A percentile compares a stretch with the other conserved stretches of the same genome.
These are phyloP conservation scores for Moxostoma hubbsi DNA, from an alignment of 2,797 vertebrate genomes.

Conservation along the genomic window DNA sequence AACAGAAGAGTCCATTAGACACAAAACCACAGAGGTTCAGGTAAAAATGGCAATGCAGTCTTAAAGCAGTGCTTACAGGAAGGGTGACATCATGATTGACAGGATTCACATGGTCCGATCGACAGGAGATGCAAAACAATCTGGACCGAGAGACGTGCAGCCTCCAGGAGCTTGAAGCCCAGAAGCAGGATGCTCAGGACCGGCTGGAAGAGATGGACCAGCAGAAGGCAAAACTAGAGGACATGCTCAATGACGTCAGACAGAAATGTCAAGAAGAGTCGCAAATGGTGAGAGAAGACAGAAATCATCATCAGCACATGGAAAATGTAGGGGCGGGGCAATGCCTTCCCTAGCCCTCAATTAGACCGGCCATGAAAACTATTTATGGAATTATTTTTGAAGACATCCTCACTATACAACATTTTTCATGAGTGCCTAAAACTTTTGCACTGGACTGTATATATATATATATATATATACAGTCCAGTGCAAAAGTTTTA, in stretches of 20 bases:
- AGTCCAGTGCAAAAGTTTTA: too few species aligned
- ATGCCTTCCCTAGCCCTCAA: too few species aligned
- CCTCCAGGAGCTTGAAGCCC: conserved; percentile 92
- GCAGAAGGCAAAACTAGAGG: conserved; percentile 94
- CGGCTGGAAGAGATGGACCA: conserved; percentile 98
- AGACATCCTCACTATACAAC: too few species aligned
- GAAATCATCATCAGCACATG: background rate
- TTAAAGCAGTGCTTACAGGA: background rate
- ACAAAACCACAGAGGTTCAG: conserved; percentile 93
- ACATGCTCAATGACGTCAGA: conserved; percentile 91
- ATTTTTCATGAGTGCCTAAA: too few species aligned
- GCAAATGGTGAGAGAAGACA: conserved; percentile 85
- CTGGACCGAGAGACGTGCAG: conserved; percentile 90
- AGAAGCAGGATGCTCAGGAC: conserved; percentile 96
- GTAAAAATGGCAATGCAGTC: conserved; percentile 67
- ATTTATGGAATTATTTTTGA: too few species aligned
- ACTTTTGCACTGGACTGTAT: too few species aligned
- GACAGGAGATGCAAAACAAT: conserved; percentile 93
- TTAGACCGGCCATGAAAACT: too few species aligned
- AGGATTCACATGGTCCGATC: background rate
- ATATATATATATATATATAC: too few species aligned
- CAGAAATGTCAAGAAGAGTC: conserved; percentile 97
- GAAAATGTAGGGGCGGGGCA: background rate
- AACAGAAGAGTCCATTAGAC: conserved; percentile 90
- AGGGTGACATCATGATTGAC: background rate